Conservation (phyloP, 2,888 invertebrate species). For the Arctia plantaginis region DNA sequence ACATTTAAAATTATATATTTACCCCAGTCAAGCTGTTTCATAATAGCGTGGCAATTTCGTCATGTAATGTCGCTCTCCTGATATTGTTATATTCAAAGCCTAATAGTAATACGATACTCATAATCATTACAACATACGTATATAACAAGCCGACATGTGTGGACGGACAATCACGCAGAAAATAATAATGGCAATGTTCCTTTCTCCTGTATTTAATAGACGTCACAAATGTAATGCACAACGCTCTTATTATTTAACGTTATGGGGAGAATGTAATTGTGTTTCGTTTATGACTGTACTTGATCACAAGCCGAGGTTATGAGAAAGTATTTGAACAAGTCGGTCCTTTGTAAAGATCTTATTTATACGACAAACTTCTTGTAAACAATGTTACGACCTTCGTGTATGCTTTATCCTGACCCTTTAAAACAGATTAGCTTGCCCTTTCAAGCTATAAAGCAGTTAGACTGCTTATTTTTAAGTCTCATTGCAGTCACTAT, state of each 20-base stretch:
- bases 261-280: conserved; percentile 43
- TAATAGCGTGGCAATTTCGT: background rate
- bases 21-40: background rate
- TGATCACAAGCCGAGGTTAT: conserved; percentile 25
- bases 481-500: background rate
- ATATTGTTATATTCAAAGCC: conserved; percentile 37
- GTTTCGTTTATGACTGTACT: conserved; percentile 41
- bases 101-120: conserved; percentile 64
- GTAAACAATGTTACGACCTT: background rate
- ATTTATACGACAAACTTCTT: background rate
- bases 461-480: background rate
- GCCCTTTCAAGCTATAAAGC: background rate
- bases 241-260: conserved; percentile 56
- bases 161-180: conserved; percentile 68
- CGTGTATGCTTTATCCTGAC: background rate
- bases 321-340: conserved; percentile 4
- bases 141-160: conserved; percentile 61
- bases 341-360: background rate
- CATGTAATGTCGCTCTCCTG: background rate
- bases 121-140: conserved; percentile 47
- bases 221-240: conserved; percentile 58
- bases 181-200: conserved; percentile 61
- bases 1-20: no score
- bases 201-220: conserved; percentile 64
- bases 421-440: background rate